Evolutionary conservation across 2,113 vertebrate genomes (phyloP).

Genomic region (Syrrhaptes paradoxus): DNA sequence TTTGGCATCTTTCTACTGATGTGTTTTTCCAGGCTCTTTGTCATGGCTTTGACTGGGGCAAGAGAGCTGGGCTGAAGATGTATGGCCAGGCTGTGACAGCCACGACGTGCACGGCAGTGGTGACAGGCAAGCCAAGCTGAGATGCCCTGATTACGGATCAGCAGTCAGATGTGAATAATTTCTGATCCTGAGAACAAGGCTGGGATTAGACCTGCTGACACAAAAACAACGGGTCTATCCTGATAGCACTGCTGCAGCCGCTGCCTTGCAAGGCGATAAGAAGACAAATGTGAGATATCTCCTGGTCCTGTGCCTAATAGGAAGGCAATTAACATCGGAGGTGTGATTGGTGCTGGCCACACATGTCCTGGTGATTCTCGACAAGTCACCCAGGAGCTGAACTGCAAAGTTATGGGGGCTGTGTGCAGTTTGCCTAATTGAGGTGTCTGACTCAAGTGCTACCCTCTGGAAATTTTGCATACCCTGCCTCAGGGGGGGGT

Average conservation of each 20-base stretch:
- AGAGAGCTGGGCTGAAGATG: neutral
- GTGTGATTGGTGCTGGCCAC: neutral
- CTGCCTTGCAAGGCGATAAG: neutral
- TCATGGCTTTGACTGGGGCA: neutral
- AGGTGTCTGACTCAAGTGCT: neutral
- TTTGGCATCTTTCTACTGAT: neutral
- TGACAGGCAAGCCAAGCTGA: neutral
- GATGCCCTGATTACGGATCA: neutral
- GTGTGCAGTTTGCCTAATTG: neutral
- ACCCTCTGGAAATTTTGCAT: neutral
- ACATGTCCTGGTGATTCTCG: neutral
- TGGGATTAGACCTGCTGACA: neutral
- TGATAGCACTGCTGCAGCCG: neutral
- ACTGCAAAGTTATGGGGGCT: neutral
- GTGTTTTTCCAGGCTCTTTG: neutral
- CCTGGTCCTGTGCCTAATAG: neutral
- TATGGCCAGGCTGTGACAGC: neutral
- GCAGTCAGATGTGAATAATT: neutral
- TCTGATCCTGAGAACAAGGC: neutral
- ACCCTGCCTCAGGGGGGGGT: neutral
- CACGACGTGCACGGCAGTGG: accelerated
- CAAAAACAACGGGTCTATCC: neutral
- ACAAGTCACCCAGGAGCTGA: neutral
- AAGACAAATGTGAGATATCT: neutral
- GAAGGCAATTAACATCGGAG: neutral